phyloP scores from a whole-genome alignment of 1,140 invertebrate genomes.

The Mercenaria mercenaria region DNA sequence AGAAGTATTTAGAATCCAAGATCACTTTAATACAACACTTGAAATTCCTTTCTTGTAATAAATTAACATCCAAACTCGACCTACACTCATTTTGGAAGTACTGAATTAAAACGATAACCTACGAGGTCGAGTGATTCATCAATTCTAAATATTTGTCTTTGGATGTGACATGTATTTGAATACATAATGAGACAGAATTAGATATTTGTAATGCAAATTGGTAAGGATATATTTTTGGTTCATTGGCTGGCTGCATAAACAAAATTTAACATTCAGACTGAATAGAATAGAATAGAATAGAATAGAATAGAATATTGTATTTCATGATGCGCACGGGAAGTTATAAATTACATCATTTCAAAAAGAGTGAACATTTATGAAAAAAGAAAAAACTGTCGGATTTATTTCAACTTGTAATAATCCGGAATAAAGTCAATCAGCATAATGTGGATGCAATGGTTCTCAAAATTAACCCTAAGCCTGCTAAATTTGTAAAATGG shows the following conservation, averaged over 20 bases:
- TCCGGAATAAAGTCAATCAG: no score
- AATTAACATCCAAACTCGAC: neutral
- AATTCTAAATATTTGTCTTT: neutral
- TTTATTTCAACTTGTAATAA: no score
- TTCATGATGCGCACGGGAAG: no score
- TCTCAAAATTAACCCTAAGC: no score
- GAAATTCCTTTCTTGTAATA: neutral
- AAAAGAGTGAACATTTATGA: no score
- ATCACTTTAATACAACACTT: neutral
- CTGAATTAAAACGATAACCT: neutral
- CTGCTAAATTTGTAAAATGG: no score
- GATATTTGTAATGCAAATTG: neutral
- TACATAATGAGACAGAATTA: neutral
- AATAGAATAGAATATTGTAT: no score
- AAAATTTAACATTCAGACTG: neutral
- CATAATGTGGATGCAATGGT: no score
- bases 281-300: no score
- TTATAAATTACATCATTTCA: no score
- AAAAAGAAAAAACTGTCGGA: no score
- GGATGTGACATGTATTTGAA: neutral
- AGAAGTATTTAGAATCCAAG: neutral
- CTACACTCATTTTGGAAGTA: neutral
- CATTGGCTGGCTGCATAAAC: neutral
- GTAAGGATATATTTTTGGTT: neutral
- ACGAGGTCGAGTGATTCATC: neutral